Evolutionary conservation across 2,888 invertebrate species (phyloP).

Genomic region (Enchytraeus crypticus): DNA sequence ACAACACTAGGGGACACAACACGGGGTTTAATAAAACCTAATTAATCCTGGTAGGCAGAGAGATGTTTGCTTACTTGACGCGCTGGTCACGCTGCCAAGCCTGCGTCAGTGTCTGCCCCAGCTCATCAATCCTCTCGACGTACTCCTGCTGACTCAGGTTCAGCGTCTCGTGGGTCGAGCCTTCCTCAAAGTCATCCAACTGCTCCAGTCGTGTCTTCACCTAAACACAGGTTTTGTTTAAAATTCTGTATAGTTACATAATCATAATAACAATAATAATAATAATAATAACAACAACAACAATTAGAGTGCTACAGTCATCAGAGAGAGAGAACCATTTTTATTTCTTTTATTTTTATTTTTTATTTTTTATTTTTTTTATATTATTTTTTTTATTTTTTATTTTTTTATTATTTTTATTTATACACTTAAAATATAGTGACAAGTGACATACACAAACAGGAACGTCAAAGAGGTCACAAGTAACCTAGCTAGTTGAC

Average conservation of each 20-base stretch:
- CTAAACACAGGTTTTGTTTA: background rate
- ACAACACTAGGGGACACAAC: too few relatives aligned
- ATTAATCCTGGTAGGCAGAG: too few relatives aligned
- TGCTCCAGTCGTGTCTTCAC: conserved; percentile 81
- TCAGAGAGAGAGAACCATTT: background rate
- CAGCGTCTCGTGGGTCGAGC: conserved; percentile 67
- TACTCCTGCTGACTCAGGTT: conserved; percentile 89
- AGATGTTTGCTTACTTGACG: conserved; percentile 52
- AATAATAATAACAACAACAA: too few relatives aligned
- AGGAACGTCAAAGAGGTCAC: too few relatives aligned
- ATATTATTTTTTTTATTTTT: background rate
- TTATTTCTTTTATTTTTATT: conserved; percentile 62
- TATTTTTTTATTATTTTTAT: background rate
- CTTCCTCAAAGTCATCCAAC: conserved; percentile 84
- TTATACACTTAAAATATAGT: too few relatives aligned
- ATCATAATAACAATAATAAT: background rate
- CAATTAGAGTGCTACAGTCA: too few relatives aligned
- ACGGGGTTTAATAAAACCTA: too few relatives aligned
- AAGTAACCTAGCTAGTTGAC: too few relatives aligned
- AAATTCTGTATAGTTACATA: background rate
- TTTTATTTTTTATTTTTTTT: background rate
- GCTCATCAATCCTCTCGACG: conserved; percentile 73
- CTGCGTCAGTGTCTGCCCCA: conserved; percentile 78
- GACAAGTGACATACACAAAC: too few relatives aligned
- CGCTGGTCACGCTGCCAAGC: conserved; percentile 92